Percentiles rank a stretch among this genome's conserved stretches.
Evolutionary conservation across 2,113 vertebrate genomes (phyloP).

Genomic region (Thymallus thymallus): DNA sequence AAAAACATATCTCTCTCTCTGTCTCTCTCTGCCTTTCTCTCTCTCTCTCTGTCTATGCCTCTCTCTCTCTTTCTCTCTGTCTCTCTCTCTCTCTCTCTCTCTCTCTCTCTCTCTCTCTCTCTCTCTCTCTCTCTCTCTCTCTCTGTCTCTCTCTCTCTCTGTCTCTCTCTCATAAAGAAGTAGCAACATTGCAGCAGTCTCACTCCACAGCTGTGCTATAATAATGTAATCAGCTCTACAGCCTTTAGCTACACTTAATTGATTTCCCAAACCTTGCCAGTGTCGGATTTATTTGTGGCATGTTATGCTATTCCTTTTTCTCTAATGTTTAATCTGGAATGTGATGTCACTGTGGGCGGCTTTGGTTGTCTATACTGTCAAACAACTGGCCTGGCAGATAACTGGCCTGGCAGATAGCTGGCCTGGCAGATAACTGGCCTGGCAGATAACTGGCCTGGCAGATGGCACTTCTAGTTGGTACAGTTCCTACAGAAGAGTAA

Average conservation of each 20-base stretch:
- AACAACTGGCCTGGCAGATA: too few relatives aligned
- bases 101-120: too few relatives aligned
- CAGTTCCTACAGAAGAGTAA: too few relatives aligned
- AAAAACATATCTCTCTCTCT: slow-evolving; percentile 34
- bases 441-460: too few relatives aligned
- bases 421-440: too few relatives aligned
- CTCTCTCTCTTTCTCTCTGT: too few relatives aligned
- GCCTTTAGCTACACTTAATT: slow-evolving; percentile 54
- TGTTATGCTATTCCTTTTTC: slow-evolving; percentile 4
- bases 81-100: too few relatives aligned
- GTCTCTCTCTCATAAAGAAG: neutral
- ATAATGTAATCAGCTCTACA: slow-evolving; percentile 51
- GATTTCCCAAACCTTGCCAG: slow-evolving; percentile 44
- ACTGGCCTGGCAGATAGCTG: too few relatives aligned
- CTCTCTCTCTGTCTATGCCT: neutral
- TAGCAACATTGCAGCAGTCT: neutral
- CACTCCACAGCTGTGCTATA: slow-evolving; percentile 42
- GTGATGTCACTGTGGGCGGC: slow-evolving; percentile 16
- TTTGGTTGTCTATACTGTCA: too few relatives aligned
- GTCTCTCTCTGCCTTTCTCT: neutral
- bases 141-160: too few relatives aligned
- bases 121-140: too few relatives aligned
- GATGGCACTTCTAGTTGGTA: too few relatives aligned
- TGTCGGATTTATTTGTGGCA: neutral
- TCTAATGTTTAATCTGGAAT: slow-evolving; percentile 11